Base-by-base conservation (phyloP, 2,797 vertebrate species). In the Sardinella longiceps region DNA sequence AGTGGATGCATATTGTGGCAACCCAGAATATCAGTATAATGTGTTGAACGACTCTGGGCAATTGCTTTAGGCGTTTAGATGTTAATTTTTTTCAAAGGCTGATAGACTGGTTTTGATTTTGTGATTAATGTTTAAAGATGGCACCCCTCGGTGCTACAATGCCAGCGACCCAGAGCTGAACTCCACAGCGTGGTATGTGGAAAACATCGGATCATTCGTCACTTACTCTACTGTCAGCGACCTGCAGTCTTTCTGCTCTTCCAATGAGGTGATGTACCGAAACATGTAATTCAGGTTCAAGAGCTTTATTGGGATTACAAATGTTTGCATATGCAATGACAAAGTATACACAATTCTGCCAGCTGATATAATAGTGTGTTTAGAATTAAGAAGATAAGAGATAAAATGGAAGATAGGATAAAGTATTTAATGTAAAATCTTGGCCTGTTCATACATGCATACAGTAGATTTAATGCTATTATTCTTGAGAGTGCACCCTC, bases 151-250 rank as follows among this genome's bases (percentile, higher is more conserved):
- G 80, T 95, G 94, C 70, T 95, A 91, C 82, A 85, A 90, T 58
- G 53, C 92, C 82, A 90, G 37, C 33, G 87, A 94, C 83, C 82
- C 90, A 84, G 86, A 89, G 53, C 87, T 94, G 0, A 95, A 93
- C 85, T 93, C 94, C 18, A 92, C 91, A 0, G 85, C 92, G 81
- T 95, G 94, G 94, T 93, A 94, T 87, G 89, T 83, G 82, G 87
- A 87, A 81, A 83, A 94, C 82, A 91, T 95, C 0, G 91, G 92
- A 30, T 58, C 0, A 81, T 95, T 95, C 89, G 86, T 95, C 86
- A 89, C 48, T 18, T 93, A 90, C 39, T 81, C 93, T 84, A 90
- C 90, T n/a, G 80, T 90, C 84, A 84, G 83, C 3, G 94, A 94
- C 84, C 56, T 94, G 43, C 86, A 87, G 14, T 66, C 81, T 48